Percentiles rank a stretch among this genome's conserved stretches.
Evolutionary conservation across 2,113 vertebrate species (phyloP).

Genomic region (Ranitomeya variabilis): DNA sequence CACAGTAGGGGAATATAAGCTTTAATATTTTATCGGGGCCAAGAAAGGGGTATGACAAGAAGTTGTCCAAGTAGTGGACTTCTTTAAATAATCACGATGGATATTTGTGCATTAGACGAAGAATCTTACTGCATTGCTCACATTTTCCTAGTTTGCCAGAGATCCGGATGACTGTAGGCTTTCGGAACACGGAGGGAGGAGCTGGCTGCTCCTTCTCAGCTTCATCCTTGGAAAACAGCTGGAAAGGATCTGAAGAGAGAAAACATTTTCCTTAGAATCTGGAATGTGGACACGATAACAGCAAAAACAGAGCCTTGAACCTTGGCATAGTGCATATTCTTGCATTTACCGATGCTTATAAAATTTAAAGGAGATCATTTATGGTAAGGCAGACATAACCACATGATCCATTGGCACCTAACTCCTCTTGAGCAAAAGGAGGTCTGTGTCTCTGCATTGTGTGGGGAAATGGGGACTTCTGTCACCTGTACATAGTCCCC

Average conservation of each 20-base stretch:
- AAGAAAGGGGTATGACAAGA: too few species aligned
- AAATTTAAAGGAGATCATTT: neutral
- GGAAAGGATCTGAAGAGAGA: conserved; percentile 73
- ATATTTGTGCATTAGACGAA: neutral
- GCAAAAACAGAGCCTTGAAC: neutral
- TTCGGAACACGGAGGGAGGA: conserved; percentile 69
- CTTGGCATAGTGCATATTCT: neutral
- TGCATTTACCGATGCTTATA: neutral
- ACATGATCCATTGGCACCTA: too few species aligned
- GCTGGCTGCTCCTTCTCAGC: conserved; percentile 57
- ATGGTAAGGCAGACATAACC: too few species aligned
- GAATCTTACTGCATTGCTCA: conserved; percentile 61
- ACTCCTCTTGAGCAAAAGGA: too few species aligned
- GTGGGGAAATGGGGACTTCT: too few species aligned
- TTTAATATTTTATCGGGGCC: too few species aligned
- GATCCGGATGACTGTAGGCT: conserved; percentile 93
- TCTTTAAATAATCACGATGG: neutral
- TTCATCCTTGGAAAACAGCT: conserved; percentile 72
- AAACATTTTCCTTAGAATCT: conserved; percentile 48
- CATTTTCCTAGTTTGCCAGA: conserved; percentile 77
- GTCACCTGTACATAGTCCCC: too few species aligned
- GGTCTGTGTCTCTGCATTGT: too few species aligned
- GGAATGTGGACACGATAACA: neutral
- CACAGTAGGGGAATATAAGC: too few species aligned
- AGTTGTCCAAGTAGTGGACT: too few species aligned